These are phyloP conservation scores for Megalops cyprinoides DNA, from an alignment of 2,797 vertebrate species.

Conservation along the genomic window DNA sequence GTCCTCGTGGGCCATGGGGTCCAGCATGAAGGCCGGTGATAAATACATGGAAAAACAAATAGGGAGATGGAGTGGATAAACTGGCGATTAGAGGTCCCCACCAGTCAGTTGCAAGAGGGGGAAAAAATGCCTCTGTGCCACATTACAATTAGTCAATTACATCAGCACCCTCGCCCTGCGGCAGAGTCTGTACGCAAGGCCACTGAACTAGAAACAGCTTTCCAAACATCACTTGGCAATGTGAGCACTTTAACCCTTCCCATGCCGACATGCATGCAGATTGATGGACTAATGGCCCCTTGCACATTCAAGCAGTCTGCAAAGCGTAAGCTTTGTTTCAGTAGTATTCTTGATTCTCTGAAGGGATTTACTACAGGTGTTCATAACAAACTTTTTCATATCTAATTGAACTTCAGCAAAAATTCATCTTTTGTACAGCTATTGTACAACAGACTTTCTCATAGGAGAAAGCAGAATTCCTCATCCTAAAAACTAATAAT, in stretches of 20 bases:
- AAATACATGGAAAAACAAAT: conserved; percentile 56
- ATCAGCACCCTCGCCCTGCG: conserved; percentile 36
- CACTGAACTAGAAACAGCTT: conserved; percentile 56
- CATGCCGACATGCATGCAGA: conserved; percentile 13
- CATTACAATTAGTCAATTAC: conserved; percentile 63
- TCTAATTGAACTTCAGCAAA: no score
- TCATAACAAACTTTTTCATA: no score
- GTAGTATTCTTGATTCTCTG: background rate
- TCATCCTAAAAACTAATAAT: no score
- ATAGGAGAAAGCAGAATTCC: no score
- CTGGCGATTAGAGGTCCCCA: conserved; percentile 23
- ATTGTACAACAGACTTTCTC: no score
- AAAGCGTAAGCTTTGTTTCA: background rate
- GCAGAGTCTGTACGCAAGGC: conserved; percentile 39
- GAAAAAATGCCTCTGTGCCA: conserved; percentile 46
- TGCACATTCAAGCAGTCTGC: background rate
- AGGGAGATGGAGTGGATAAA: conserved; percentile 48
- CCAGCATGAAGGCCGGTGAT: conserved; percentile 49
- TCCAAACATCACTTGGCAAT: conserved; percentile 43
- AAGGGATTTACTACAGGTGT: background rate
- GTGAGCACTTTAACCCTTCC: conserved; percentile 35
- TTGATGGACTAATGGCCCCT: conserved; percentile 1
- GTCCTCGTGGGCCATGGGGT: conserved; percentile 26
- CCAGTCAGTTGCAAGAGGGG: conserved; percentile 49
- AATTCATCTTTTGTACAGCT: no score